Base-by-base conservation (phyloP, 1,140 invertebrate genomes). In the Drosophila paulistorum region DNA sequence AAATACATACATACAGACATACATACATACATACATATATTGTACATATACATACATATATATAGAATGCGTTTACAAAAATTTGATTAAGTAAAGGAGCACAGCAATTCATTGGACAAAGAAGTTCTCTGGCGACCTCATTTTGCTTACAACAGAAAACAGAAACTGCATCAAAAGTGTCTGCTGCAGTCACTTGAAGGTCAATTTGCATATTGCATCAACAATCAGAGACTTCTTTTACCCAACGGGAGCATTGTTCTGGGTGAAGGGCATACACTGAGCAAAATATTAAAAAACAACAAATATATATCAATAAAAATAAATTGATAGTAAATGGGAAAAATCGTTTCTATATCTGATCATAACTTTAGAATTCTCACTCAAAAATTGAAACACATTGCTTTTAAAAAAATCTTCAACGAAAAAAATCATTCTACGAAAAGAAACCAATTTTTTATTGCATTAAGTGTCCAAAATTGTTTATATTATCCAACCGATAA, bases 191-290 rank as follows among this genome's bases (percentile, higher is more conserved):
- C 45, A 11, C 17, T 23, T 23, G 45, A 51, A 51, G 45, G 45
- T 51, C 45, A 51, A 23, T 39, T 35, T 59, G n/a, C 55, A 35
- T 35, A 58, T 58, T 59, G 10, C 17, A 59, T 37, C 57, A 59
- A 37, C 17, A 59, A 14, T 6, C 57, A 59, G 30, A 20, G 14
- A 59, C 57, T 33, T 35, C 45, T 20, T 51, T n/a, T 23, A 51
- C 20, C 2, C 14, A 59, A 37, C 14, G 54, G 26, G 54, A 9
- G 57, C 57, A 59, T 59, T 20, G 57, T 39, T 59, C 57, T 39
- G 57, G 33, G 33, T 59, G 57, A 59, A 59, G 57, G 57, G 57
- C 57, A 59, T 59, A 51, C 45, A 51, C 45, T 23, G 45, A 9
- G 45, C 5, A 17, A 17, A n/a, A n/a, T n/a, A n/a, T n/a, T n/a